Conservation (phyloP, 2,113 vertebrate genomes). For the Polyodon spathula region DNA sequence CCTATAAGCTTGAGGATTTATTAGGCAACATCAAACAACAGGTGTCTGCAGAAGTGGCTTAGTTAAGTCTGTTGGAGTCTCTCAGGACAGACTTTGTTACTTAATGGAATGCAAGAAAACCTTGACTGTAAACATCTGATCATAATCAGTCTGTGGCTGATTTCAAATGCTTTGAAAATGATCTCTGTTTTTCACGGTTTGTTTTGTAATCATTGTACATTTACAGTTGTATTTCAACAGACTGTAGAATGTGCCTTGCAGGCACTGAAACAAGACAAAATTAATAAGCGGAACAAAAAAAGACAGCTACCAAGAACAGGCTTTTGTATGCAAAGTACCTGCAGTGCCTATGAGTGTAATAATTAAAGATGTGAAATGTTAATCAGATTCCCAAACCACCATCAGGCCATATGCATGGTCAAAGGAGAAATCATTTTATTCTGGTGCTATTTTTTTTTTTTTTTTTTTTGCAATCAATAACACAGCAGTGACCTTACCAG, state of each 20-base stretch:
- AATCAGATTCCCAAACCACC: neutral
- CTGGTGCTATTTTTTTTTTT: neutral
- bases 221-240: constrained; percentile 11
- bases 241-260: constrained; percentile 7
- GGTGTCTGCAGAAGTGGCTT: neutral
- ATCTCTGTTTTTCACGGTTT: neutral
- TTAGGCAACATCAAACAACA: neutral
- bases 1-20: neutral
- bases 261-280: neutral
- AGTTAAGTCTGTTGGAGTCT: neutral
- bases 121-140: neutral
- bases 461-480: neutral
- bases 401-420: neutral
- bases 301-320: neutral
- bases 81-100: neutral
- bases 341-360: neutral
- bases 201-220: constrained; percentile 14
- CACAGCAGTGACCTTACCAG: neutral
- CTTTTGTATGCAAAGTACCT: constrained; percentile 2
- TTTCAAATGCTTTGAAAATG: neutral
- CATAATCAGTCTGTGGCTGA: neutral
- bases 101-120: neutral
- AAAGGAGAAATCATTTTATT: constrained; percentile 1
- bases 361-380: neutral
- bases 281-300: constrained; percentile 6